phyloP scores from a whole-genome alignment of 1,140 invertebrate genomes.

The Pentalonia nigronervosa region DNA sequence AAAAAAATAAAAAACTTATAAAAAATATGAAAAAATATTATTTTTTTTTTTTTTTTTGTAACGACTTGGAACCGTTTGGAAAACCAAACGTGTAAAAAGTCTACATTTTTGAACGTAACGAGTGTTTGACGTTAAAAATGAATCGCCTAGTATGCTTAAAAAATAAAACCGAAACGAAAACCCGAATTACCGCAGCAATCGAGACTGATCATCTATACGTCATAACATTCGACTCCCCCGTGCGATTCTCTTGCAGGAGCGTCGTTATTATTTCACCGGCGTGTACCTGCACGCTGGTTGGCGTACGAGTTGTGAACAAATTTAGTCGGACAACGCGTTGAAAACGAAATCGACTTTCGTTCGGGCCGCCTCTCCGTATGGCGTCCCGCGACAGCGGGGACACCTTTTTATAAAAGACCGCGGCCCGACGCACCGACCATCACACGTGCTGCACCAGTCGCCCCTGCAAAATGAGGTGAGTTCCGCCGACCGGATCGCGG shows the following conservation, averaged over 20 bases:
- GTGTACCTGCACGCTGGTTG: background rate
- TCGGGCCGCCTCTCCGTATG: conserved; percentile 37
- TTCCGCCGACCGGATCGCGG: background rate
- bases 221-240: background rate
- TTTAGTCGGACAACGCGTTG: background rate
- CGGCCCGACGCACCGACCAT: background rate
- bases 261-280: background rate
- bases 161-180: too few relatives aligned
- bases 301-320: background rate
- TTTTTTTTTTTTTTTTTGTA: too few relatives aligned
- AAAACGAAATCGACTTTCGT: conserved; percentile 58
- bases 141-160: too few relatives aligned
- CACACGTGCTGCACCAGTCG: background rate
- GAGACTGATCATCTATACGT: background rate
- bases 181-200: background rate
- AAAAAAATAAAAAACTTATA: too few relatives aligned
- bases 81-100: too few relatives aligned
- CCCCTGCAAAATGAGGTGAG: conserved; percentile 51
- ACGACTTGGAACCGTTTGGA: too few relatives aligned
- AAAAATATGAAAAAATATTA: too few relatives aligned
- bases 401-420: conserved; percentile 55
- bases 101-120: too few relatives aligned
- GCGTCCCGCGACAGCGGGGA: conserved; percentile 48
- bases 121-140: too few relatives aligned
- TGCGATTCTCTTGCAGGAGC: background rate